A percentile compares a stretch with the other conserved stretches of the same genome.
Evolutionary conservation across 2,113 vertebrate genomes (phyloP).

Genomic region (Bombycilla garrulus): DNA sequence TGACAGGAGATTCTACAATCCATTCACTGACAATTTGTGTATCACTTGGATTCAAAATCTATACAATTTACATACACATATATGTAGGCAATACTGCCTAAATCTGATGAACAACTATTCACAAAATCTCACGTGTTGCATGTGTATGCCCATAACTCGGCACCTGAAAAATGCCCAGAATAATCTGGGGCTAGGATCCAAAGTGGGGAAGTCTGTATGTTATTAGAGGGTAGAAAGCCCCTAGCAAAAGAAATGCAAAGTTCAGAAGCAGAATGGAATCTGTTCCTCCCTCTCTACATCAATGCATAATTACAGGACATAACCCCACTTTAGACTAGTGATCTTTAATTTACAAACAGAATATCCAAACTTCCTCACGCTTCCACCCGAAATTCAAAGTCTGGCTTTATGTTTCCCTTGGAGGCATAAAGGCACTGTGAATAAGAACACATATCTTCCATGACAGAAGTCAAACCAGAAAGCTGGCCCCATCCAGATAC

Average conservation of each 20-base stretch:
- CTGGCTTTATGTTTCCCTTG: neutral
- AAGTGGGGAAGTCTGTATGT: neutral
- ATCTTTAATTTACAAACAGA: neutral
- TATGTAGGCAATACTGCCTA: neutral
- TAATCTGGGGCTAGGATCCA: neutral
- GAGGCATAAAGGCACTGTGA: neutral
- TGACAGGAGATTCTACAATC: slow-evolving; percentile 18
- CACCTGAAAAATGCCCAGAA: neutral
- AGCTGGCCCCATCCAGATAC: neutral
- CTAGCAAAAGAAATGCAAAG: neutral
- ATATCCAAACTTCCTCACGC: neutral
- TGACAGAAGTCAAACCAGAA: neutral
- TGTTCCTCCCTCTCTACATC: neutral
- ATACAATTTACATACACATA: neutral
- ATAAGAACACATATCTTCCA: neutral
- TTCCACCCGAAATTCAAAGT: neutral
- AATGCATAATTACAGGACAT: neutral
- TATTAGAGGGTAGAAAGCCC: neutral
- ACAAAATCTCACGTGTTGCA: neutral
- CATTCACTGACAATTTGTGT: slow-evolving; percentile 10
- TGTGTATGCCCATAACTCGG: neutral
- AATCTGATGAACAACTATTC: neutral
- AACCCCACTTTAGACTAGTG: neutral
- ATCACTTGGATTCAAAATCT: slow-evolving; percentile 1
- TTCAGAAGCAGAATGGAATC: neutral